Evolutionary conservation across 2,888 invertebrate species (phyloP), one percentile per base, ranked within the genome.

Genomic region (Steromphala cineraria): DNA sequence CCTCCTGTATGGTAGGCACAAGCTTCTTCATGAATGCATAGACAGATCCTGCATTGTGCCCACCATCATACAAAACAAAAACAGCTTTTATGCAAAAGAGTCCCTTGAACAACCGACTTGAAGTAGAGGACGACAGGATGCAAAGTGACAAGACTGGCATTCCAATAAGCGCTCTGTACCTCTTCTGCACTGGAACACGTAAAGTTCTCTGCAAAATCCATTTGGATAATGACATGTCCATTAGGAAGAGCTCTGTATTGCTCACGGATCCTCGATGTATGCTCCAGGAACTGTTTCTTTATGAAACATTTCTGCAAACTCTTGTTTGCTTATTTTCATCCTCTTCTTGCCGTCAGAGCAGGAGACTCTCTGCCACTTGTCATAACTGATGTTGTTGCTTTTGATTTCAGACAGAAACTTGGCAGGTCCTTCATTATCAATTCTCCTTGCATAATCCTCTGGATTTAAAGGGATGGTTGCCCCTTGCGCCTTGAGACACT

Each of bases 161-260:
- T 84, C 84, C 84, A 85, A 62, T 87, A 83, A 0, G 85, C 82
- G n/a, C 78, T 76, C 75, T 86, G 86, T 5, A 87, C 78, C 52
- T 86, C 84, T 36, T 85, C 81, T 13, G 78, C 24, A 13, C 82
- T 52, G 17, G 79, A 46, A 71, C 84, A 86, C 0, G 77, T 55
- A 52, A 67, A 86, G 55, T 84, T 86, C 77, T 83, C 85, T 2
- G 83, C 80, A 77, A 84, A 85, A 46, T 87, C 85, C 86, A 86
- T 86, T 40, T 84, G 85, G 5, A 83, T 21, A 15, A 87, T 75
- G 13, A 81, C 31, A 36, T 84, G 67, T 0, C 56, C 17, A 13
- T 46, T 52, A 19, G 83, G 82, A 7, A 85, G 31, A 40, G 83
- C 75, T 2, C 36, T 31, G 31, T 81, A 86, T 74, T 86, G 82